These are phyloP conservation scores for Ariolimax columbianus DNA, from an alignment of 2,888 invertebrate species.

Conservation along the genomic window DNA sequence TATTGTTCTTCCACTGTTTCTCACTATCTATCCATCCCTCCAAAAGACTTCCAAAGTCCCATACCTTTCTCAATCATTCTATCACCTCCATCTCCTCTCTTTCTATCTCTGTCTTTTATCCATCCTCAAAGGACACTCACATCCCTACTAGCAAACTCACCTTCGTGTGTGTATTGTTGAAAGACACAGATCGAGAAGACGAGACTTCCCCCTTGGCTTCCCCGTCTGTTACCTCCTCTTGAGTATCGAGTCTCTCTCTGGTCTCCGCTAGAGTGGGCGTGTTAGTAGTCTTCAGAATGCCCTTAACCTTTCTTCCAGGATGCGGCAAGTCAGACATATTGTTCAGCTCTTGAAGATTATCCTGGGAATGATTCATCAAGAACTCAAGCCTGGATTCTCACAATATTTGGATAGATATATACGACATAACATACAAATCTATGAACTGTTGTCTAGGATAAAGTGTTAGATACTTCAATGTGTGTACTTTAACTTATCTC, in stretches of 20 bases:
- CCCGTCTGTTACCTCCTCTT: not conserved
- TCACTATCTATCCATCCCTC: no score
- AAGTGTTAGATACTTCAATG: no score
- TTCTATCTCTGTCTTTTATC: not conserved
- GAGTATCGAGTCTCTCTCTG: not conserved
- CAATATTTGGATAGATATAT: no score
- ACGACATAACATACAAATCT: no score
- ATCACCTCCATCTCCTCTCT: not conserved
- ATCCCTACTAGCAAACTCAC: not conserved
- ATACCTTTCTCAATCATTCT: not conserved
- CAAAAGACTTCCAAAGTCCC: not conserved
- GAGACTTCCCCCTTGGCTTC: not conserved
- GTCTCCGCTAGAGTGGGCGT: not conserved
- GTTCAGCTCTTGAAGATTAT: not conserved
- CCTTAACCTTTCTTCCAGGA: slow-evolving; percentile 28
- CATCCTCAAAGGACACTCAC: not conserved
- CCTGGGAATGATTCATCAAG: no score
- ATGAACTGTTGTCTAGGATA: no score
- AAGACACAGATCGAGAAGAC: slow-evolving; percentile 15
- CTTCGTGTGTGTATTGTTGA: slow-evolving; percentile 39
- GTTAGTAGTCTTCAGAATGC: slow-evolving; percentile 37
- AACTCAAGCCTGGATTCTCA: no score
- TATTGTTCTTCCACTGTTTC: no score
- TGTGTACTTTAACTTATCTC: no score
- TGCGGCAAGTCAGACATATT: slow-evolving; percentile 4